phyloP scores from a whole-genome alignment of 92 coral and sea anemone species.

The Micromussa lordhowensis region DNA sequence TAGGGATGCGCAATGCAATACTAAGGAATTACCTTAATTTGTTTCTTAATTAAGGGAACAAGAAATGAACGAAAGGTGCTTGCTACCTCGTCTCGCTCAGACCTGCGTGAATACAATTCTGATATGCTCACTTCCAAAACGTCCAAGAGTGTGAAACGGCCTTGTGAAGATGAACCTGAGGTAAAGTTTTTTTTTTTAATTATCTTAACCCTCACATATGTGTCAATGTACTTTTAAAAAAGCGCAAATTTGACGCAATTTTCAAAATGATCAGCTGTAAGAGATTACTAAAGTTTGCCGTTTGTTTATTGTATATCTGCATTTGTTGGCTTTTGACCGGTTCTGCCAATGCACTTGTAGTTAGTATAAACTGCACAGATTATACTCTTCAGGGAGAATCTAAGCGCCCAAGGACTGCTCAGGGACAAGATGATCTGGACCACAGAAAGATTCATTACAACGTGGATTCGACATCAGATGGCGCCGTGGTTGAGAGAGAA shows the following conservation, averaged over 20 bases:
- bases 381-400: conserved; percentile 4
- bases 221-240: no score
- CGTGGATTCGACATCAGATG: not conserved
- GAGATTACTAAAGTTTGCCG: not conserved
- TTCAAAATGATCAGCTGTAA: not conserved
- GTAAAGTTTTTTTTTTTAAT: not conserved
- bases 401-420: conserved; percentile 16
- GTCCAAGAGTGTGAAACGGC: conserved; percentile 8
- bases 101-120: conserved; percentile 35
- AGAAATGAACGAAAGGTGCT: conserved; percentile 73
- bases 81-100: conserved; percentile 65
- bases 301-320: not conserved
- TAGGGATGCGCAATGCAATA: no score
- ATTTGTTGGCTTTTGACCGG: not conserved
- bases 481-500: not conserved
- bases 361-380: not conserved
- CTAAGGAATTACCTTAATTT: no score
- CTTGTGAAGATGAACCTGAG: conserved; percentile 1
- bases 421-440: not conserved
- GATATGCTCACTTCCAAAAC: not conserved
- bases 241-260: not conserved
- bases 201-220: not conserved
- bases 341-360: not conserved
- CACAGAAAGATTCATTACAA: not conserved
- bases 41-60: conserved; percentile 49